Evolutionary conservation across 1,140 invertebrate genomes (phyloP).

Genomic region (Drosophila repleta): DNA sequence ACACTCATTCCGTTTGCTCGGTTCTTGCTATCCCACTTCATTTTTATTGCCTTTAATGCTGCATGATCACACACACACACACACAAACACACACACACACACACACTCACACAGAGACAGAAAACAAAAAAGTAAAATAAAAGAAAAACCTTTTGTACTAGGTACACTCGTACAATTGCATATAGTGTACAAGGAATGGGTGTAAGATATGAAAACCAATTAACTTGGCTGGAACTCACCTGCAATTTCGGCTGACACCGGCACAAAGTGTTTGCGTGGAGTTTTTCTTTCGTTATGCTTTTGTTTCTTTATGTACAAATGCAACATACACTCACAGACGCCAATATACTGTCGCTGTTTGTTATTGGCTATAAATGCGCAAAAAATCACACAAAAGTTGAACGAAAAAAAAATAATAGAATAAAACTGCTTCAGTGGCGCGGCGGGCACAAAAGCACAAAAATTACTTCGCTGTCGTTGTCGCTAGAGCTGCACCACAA

Average conservation of each 20-base stretch:
- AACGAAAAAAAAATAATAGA: slow-evolving; percentile 55
- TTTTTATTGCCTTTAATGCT: slow-evolving; percentile 38
- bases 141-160: background rate
- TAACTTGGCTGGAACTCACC: slow-evolving; percentile 32
- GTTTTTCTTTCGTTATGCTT: slow-evolving; percentile 20
- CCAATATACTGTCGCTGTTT: slow-evolving; percentile 36
- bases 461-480: slow-evolving; percentile 35
- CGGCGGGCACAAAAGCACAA: slow-evolving; percentile 49
- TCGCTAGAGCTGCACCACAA: slow-evolving; percentile 28
- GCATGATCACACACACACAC: slow-evolving; percentile 35
- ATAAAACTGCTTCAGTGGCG: slow-evolving; percentile 49
- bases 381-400: slow-evolving; percentile 49
- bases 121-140: background rate
- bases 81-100: too few species aligned
- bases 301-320: slow-evolving; percentile 23
- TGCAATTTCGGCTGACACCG: slow-evolving; percentile 44
- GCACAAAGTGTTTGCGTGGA: slow-evolving; percentile 51
- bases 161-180: background rate
- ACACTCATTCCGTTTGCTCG: slow-evolving; percentile 40
- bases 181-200: slow-evolving; percentile 3
- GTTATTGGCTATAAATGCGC: slow-evolving; percentile 32
- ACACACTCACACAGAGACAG: too few species aligned
- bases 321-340: slow-evolving; percentile 47
- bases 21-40: slow-evolving; percentile 37
- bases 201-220: slow-evolving; percentile 29